Base-by-base conservation (phyloP, 2,797 vertebrate genomes). In the Lagodon rhomboides region DNA sequence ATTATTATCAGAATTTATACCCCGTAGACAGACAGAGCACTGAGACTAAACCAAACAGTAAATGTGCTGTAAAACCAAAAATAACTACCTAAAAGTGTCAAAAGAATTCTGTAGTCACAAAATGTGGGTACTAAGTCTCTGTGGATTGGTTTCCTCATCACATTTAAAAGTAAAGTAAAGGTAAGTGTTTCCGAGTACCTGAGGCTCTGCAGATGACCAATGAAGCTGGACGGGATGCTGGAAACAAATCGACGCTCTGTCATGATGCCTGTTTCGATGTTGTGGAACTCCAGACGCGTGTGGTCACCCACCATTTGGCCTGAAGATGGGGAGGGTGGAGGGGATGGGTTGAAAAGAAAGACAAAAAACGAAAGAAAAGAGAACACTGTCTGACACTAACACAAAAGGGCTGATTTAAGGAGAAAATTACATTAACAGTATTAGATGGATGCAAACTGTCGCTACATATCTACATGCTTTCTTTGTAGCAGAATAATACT, bases 271-370 rank as follows among this genome's bases (percentile, higher is more conserved):
- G 98, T 99, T 94, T 99, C 98, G 0, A 99, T 98, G 90, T 99
- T 99, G 94, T 99, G 98, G 95, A 99, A 99, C 90, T 99, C 98
- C 94, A 99, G 91, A 25, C 98, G 97, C 6, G 98, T 99, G 73
- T 99, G 98, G 87, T 99, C 98, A 10, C 98, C 98, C 81, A 98
- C 96, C 98, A 99, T 99, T 1, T 98, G 97, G 81, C 98, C 98
- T 99, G 95, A 75, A 93, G 91, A 91, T 1, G 93, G 92, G 91
- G 87, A 92, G 90, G 92, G 90, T 91, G 88, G 77, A 91, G 92
- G 92, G 92, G 91, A 92, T 74, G 93, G 91, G 91, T 92, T 94
- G 93, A 93, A 95, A 91, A 94, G 90, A 95, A 91, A 94, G 90
- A 93, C 90, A 92, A 90, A 93, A 91, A 89, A 90, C 83, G 20